Percentiles rank a stretch among this genome's conserved stretches.
Evolutionary conservation across 2,113 vertebrate genomes (phyloP).

Genomic region (Crotalus horridus): DNA sequence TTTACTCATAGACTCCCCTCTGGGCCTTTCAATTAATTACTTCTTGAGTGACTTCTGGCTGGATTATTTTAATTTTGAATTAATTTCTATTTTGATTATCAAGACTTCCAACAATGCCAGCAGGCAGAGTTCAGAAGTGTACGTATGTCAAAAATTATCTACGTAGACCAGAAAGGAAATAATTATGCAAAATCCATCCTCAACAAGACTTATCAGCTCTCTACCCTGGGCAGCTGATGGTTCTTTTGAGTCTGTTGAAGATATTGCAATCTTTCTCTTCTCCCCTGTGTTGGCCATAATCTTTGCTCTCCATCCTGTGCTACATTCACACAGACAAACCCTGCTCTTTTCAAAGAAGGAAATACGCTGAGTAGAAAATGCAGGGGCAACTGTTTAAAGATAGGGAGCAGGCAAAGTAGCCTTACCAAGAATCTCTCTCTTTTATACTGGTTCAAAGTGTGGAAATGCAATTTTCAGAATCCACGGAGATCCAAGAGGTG

Average conservation of each 20-base stretch:
- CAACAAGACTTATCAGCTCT: conserved; percentile 48
- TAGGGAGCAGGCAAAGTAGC: not conserved
- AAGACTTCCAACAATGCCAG: conserved; percentile 48
- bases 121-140: conserved; percentile 36
- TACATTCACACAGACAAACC: conserved; percentile 21
- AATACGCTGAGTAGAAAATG: conserved; percentile 41
- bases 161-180: conserved; percentile 42
- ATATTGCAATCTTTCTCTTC: conserved; percentile 12
- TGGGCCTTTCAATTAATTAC: conserved; percentile 30
- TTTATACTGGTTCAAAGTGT: conserved; percentile 11
- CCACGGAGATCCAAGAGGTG: not conserved
- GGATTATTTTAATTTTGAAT: conserved; percentile 48
- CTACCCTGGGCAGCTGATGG: conserved; percentile 17
- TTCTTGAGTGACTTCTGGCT: conserved; percentile 27
- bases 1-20: conserved; percentile 23
- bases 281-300: conserved; percentile 11
- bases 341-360: not conserved
- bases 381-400: conserved; percentile 35
- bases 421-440: conserved; percentile 1
- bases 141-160: conserved; percentile 63
- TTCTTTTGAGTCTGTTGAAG: conserved; percentile 28
- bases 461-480: conserved; percentile 21
- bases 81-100: conserved; percentile 60
- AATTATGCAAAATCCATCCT: conserved; percentile 44
- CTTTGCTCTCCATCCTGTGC: not conserved